Base-by-base conservation (phyloP, 2,888 invertebrate species). In the Microdon myrmicae region DNA sequence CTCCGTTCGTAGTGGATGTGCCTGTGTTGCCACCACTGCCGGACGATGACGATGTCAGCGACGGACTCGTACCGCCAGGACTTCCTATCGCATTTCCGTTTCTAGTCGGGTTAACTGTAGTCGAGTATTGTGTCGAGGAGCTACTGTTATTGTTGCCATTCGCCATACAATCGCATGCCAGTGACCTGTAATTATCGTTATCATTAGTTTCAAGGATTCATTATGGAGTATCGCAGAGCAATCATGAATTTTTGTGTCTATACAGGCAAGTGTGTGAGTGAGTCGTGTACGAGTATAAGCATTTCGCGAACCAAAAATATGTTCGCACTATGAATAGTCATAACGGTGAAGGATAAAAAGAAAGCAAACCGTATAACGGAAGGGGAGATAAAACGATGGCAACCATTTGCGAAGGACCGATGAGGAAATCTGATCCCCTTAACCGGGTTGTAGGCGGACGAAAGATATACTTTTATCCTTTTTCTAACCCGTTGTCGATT, bases 121-220 rank as follows among this genome's bases (percentile, higher is more conserved):
- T 71, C 47, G 71, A 68, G 67, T 71, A 71, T 58, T 67, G 67
- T 59, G 58, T 47, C 44, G 56, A 51, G 49, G 68, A 54, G 59
- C 75, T 73, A 67, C 76, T 74, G 68, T 71, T 73, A 68, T 69
- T 71, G 59, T 74, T 76, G 73, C 73, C 73, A 70, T 73, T 75
- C 56, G 68, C 60, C 59, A 51, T 69, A 71, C 79, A 80, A 68
- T 80, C 80, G 73, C 80, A 80, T 70, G 74, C 77, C 72, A 77
- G 77, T 58, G 79, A 73, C 68, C 79, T 80, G 71, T 69, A 69
- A 64, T 71, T 69, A 69, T 70, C 58, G 68, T 69, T 68, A 69
- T 69, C 69, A 70, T 70, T 69, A 70, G 67, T 58, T 58, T 3
- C 64, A 47, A 58, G 53, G 37, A 53, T 26, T 37, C 13, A 31